Evolutionary conservation across 2,888 invertebrate species (phyloP).

Genomic region (Apamea monoglypha): DNA sequence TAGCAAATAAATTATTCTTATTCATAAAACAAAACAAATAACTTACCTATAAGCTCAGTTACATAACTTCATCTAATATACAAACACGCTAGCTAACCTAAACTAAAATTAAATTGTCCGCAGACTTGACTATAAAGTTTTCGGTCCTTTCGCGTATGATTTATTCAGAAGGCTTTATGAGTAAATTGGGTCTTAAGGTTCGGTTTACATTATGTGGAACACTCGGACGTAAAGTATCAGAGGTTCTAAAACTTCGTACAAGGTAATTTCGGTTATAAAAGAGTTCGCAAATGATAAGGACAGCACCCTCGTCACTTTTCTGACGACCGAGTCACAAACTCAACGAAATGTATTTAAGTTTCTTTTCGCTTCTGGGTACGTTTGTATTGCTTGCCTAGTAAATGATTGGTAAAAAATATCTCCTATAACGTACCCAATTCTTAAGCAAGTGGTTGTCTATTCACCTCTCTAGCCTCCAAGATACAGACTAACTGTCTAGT

Average conservation of each 20-base stretch:
- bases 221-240: constrained; percentile 45
- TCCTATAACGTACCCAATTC: not conserved
- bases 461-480: not conserved
- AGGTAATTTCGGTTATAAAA: constrained; percentile 65
- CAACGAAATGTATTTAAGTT: constrained; percentile 36
- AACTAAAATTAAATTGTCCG: constrained; percentile 56
- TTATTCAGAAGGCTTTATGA: constrained; percentile 66
- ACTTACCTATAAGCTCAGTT: not conserved
- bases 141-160: constrained; percentile 59
- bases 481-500: not conserved
- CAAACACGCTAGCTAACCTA: constrained; percentile 24
- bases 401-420: not conserved
- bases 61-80: constrained; percentile 9
- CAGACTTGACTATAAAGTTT: constrained; percentile 60
- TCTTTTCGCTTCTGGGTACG: constrained; percentile 4
- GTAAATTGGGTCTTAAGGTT: constrained; percentile 55
- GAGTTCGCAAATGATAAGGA: constrained; percentile 67
- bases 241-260: constrained; percentile 46
- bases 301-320: constrained; percentile 71
- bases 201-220: constrained; percentile 29
- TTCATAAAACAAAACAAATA: not conserved
- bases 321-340: constrained; percentile 34
- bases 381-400: not conserved
- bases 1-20: not conserved
- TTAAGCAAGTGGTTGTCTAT: not conserved